A percentile compares a stretch with the other conserved stretches of the same genome.
Conservation (phyloP, 2,113 vertebrate genomes). For the Arothron firmamentum region DNA sequence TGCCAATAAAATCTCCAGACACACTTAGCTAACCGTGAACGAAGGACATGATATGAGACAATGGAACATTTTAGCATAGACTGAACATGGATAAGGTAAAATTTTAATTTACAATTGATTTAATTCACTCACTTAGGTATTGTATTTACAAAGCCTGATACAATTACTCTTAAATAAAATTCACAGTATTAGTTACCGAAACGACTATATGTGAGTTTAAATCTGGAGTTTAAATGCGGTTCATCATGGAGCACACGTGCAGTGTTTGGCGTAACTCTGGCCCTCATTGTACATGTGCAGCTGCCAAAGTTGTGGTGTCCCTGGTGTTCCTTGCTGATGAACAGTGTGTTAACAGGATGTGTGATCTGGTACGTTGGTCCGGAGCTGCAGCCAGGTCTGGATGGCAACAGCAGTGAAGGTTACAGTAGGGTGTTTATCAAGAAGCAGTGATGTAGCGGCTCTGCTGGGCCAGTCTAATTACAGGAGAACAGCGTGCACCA, state of each 20-base stretch:
- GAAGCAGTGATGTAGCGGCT: conserved; percentile 71
- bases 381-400: conserved; percentile 57
- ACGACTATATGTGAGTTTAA: background rate
- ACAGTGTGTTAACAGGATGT: conserved; percentile 71
- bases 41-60: no score
- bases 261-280: conserved; percentile 37
- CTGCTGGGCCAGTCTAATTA: conserved; percentile 90
- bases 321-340: conserved; percentile 58
- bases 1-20: no score
- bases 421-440: conserved; percentile 65
- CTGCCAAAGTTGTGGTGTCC: conserved; percentile 67
- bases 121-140: no score
- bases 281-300: conserved; percentile 49
- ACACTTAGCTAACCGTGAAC: no score
- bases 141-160: no score
- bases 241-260: background rate
- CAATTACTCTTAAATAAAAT: no score
- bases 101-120: no score
- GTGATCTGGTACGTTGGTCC: conserved; percentile 59
- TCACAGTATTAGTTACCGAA: conserved; percentile 6
- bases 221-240: background rate
- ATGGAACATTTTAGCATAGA: no score
- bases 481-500: conserved; percentile 89
- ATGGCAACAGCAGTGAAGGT: conserved; percentile 57
- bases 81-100: no score